phyloP scores from a whole-genome alignment of 2,888 invertebrate species.

The Hyalella azteca region DNA sequence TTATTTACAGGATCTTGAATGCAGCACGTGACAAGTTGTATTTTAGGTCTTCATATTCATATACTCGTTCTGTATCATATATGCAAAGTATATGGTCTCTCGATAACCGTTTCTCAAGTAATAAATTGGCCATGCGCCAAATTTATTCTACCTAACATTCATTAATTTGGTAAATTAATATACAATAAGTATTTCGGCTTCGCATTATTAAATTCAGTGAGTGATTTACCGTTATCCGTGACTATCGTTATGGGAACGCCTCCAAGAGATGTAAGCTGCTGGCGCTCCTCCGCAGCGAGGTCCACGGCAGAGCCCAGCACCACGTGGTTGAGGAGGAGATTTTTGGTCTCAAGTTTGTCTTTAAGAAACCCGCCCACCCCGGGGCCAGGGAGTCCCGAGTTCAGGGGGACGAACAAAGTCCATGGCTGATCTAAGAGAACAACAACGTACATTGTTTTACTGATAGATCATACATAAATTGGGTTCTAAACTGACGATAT shows the following conservation, averaged over 20 bases:
- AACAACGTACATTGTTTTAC: background rate
- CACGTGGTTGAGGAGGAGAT: constrained; percentile 51
- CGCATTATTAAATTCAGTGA: background rate
- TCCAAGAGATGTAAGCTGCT: constrained; percentile 11
- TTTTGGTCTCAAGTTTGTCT: constrained; percentile 26
- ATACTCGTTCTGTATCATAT: too few relatives aligned
- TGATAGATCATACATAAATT: too few relatives aligned
- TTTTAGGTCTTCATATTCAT: too few relatives aligned
- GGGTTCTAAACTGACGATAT: too few relatives aligned
- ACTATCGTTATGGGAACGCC: constrained; percentile 42
- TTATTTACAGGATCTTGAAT: too few relatives aligned
- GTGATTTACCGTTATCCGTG: constrained; percentile 38
- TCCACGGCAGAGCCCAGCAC: constrained; percentile 44
- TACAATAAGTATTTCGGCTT: background rate
- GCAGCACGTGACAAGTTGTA: too few relatives aligned
- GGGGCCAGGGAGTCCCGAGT: constrained; percentile 46
- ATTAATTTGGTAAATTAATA: background rate
- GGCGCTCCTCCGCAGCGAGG: background rate
- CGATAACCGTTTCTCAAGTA: too few relatives aligned
- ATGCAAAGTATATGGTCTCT: too few relatives aligned
- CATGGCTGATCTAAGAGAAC: constrained; percentile 49
- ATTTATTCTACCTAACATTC: background rate
- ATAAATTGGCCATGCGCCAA: too few relatives aligned
- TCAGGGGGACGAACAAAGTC: constrained; percentile 53
- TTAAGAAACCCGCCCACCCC: constrained; percentile 42